Percentiles rank a stretch among this genome's conserved stretches.
phyloP scores from a whole-genome alignment of 2,113 vertebrate species.

The Anser brachyrhynchus region DNA sequence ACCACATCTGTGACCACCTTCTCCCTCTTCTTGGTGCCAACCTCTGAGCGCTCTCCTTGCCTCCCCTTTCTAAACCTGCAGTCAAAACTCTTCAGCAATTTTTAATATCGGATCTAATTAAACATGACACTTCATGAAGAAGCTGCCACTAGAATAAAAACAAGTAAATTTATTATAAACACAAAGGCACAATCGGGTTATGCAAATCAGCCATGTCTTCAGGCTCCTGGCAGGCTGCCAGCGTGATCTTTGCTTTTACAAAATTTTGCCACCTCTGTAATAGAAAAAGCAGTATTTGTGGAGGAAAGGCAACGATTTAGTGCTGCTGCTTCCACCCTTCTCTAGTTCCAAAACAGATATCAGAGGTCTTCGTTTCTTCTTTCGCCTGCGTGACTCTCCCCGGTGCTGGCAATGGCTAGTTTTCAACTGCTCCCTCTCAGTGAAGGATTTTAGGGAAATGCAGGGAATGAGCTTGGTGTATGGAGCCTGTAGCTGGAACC shows the following conservation, averaged over 20 bases:
- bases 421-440: rapidly evolving
- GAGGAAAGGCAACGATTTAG: background rate
- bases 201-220: background rate
- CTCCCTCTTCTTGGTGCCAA: background rate
- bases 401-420: background rate
- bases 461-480: background rate
- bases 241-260: rapidly evolving
- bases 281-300: background rate
- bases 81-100: background rate
- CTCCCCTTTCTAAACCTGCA: background rate
- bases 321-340: background rate
- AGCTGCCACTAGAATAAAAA: slow-evolving; percentile 36
- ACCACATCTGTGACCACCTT: background rate
- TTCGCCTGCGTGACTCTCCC: background rate
- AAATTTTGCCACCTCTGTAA: background rate
- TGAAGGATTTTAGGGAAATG: rapidly evolving
- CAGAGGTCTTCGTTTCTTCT: background rate
- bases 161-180: slow-evolving; percentile 3
- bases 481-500: background rate
- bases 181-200: slow-evolving; percentile 11
- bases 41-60: background rate
- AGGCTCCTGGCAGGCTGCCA: slow-evolving; percentile 2
- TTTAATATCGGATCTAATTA: slow-evolving; percentile 14
- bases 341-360: background rate
- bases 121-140: background rate